Evolutionary conservation across 1,140 invertebrate genomes (phyloP), one percentile per base, ranked within the genome.

Genomic region (Hestina assimilis): DNA sequence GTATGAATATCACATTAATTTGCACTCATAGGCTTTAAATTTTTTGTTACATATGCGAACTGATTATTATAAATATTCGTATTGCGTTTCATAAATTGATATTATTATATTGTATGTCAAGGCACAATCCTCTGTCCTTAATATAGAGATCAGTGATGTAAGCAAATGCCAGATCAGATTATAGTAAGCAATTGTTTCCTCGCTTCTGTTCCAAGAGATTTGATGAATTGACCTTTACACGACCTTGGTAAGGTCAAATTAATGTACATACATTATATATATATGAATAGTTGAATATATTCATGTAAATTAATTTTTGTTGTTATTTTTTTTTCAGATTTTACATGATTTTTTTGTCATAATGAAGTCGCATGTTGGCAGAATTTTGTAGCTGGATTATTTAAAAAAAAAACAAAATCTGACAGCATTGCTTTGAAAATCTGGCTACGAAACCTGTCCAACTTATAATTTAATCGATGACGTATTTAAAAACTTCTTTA

Each of bases 231-330:
- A 42, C 11, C 51, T 24, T 9, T 17, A 45, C 11, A 19, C 29
- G 12, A 45, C 12, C 9, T 19, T 14, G n/a, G 28, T 1, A 23
- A 50, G 45, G 45, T 42, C 12, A 42, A 31, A 19, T 17, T 52
- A n/a, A n/a, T 61, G 62, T 58, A 57, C 43, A 56, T 51, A 43
- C n/a, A n/a, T n/a, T 21, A 46, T 38, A 5, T 23, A 47, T 43
- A 51, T 28, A 20, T 64, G 58, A 58, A 61, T 61, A 68, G 53
- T 40, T 38, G 31, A 54, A 59, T 53, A 29, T 43, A 53, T 33
- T 46, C 40, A 48, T 75, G 70, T 74, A 75, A 59, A 71, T 67
- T 72, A 72, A 38, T 55, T 65, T n/a, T 60, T 72, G 69, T 79
- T 72, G 59, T 74, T 69, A 55, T 76, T 79, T 68, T 66, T 3